These are phyloP conservation scores for Xenentodon cancila DNA, from an alignment of 2,797 vertebrate species.

Conservation along the genomic window DNA sequence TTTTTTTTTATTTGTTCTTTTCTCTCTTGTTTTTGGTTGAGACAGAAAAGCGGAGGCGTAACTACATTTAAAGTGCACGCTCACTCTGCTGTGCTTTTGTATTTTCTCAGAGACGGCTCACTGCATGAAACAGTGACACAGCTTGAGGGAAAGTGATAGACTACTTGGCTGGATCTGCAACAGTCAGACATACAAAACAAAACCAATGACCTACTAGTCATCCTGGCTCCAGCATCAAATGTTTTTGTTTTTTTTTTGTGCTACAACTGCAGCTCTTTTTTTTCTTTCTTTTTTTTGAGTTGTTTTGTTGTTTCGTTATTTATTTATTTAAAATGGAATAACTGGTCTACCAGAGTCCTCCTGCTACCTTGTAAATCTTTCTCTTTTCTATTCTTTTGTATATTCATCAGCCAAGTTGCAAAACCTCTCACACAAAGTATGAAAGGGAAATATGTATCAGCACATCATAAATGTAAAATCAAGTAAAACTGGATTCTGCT, in stretches of 20 bases:
- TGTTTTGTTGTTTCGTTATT: too few species aligned
- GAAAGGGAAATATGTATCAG: slow-evolving; percentile 60
- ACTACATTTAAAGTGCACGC: slow-evolving; percentile 56
- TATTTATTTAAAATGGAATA: slow-evolving; percentile 2
- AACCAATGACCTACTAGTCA: slow-evolving; percentile 60
- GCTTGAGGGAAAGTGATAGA: slow-evolving; percentile 68
- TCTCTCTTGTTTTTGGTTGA: slow-evolving; percentile 26
- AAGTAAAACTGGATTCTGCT: slow-evolving; percentile 72
- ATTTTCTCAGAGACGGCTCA: slow-evolving; percentile 55
- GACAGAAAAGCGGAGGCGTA: slow-evolving; percentile 53
- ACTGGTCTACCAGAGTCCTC: slow-evolving; percentile 35
- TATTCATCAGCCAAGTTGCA: slow-evolving; percentile 29
- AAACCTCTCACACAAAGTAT: slow-evolving; percentile 43
- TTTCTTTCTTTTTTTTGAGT: slow-evolving; percentile 14
- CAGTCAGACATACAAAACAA: slow-evolving; percentile 45
- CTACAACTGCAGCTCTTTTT: slow-evolving; percentile 43
- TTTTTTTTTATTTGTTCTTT: slow-evolving; percentile 10
- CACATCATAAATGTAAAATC: slow-evolving; percentile 63
- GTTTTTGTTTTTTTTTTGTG: slow-evolving; percentile 24
- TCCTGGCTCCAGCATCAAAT: slow-evolving; percentile 70
- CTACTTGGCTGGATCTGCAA: slow-evolving; percentile 40
- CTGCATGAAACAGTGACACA: slow-evolving; percentile 69
- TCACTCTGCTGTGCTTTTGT: slow-evolving; percentile 53
- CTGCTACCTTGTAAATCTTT: slow-evolving; percentile 42
- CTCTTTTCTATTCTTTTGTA: slow-evolving; percentile 24